phyloP scores from a whole-genome alignment of 2,113 vertebrate genomes.

The Macrotus californicus region DNA sequence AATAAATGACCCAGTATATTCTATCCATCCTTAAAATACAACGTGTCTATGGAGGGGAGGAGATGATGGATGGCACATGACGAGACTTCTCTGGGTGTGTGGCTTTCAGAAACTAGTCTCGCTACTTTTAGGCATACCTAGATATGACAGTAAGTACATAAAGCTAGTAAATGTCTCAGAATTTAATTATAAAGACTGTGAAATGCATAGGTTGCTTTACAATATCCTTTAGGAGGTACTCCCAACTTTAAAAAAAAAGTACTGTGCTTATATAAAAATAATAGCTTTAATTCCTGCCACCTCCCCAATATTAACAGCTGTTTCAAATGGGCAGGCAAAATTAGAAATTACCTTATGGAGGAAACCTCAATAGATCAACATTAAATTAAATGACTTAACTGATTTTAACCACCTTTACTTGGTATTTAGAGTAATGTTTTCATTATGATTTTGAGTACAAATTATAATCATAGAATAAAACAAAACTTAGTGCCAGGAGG shows the following conservation, averaged over 20 bases:
- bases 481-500: background rate
- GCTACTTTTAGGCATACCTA: background rate
- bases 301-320: background rate
- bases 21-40: background rate
- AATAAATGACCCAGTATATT: background rate
- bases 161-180: background rate
- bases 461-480: background rate
- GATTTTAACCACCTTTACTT: background rate
- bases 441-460: background rate
- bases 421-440: background rate
- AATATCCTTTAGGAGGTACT: background rate
- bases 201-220: background rate
- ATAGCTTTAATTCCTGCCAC: background rate
- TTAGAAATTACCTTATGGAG: background rate
- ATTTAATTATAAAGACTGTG: conserved; percentile 28
- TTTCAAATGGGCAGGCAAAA: background rate
- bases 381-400: background rate
- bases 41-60: background rate
- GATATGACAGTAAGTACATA: background rate
- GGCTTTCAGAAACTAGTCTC: background rate
- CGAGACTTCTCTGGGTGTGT: background rate
- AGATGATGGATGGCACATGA: background rate
- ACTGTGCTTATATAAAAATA: background rate
- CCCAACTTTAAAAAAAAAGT: background rate
- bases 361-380: background rate